Evolutionary conservation across 2,113 vertebrate species (phyloP).

Genomic region (Lycocorax pyrrhopterus): DNA sequence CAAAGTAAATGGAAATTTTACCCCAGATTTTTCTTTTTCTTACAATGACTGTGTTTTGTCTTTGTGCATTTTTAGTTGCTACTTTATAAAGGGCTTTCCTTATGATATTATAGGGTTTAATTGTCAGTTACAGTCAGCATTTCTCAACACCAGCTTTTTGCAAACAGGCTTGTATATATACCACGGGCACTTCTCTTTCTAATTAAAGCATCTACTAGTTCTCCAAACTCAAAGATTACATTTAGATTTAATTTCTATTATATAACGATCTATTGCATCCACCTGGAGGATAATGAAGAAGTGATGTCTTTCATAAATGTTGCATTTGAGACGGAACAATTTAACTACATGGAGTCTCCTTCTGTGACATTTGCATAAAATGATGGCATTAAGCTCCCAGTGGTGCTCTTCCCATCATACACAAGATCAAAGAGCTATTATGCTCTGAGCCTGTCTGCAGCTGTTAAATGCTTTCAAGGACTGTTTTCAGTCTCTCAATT

Average conservation of each 20-base stretch:
- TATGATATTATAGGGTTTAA: background rate
- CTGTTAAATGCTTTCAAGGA: background rate
- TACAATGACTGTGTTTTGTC: background rate
- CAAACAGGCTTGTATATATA: background rate
- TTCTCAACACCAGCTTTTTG: background rate
- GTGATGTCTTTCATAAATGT: constrained; percentile 10
- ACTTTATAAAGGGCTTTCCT: background rate
- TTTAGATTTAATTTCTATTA: background rate
- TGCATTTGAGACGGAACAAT: background rate
- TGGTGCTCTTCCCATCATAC: background rate
- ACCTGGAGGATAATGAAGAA: background rate
- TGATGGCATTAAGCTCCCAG: constrained; percentile 29
- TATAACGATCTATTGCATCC: background rate
- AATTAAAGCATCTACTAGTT: background rate
- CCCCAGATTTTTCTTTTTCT: background rate
- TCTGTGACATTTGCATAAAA: constrained; percentile 17
- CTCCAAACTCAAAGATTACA: background rate
- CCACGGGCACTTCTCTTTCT: background rate
- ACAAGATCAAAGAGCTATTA: constrained; percentile 32
- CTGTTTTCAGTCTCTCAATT: background rate
- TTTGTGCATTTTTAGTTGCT: background rate
- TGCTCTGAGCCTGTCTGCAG: background rate
- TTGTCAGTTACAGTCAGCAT: background rate
- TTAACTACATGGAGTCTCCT: background rate
- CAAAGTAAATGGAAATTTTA: background rate